Percentiles rank a stretch among this genome's conserved stretches.
Conservation (phyloP, 2,797 vertebrate species). For the Neostethus bicornis region DNA sequence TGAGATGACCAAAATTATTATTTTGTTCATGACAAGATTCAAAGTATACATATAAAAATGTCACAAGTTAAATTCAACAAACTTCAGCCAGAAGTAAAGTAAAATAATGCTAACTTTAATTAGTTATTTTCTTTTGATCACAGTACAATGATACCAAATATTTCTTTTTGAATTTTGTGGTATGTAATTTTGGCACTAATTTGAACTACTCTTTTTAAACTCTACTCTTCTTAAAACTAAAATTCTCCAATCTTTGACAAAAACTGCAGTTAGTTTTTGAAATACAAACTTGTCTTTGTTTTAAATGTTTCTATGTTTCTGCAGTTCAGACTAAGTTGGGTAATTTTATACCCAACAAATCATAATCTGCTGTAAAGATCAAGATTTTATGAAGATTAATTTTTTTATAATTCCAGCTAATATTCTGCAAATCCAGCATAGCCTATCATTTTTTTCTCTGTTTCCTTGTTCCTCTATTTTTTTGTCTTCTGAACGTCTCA, state of each 20-base stretch:
- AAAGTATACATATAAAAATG: not conserved
- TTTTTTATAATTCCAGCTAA: not conserved
- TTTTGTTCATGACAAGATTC: not conserved
- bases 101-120: not conserved
- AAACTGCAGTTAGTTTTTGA: too few relatives aligned
- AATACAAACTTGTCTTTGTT: too few relatives aligned
- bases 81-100: not conserved
- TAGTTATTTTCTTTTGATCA: not conserved
- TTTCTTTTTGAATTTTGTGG: not conserved
- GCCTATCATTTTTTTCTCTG: not conserved
- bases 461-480: not conserved
- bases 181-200: not conserved
- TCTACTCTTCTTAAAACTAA: too few relatives aligned
- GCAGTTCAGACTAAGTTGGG: not conserved
- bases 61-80: not conserved
- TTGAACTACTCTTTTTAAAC: not conserved
- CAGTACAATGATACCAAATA: not conserved
- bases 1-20: not conserved
- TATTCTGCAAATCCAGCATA: constrained; percentile 1
- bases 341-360: not conserved
- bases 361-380: not conserved
- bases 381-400: not conserved
- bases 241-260: too few relatives aligned
- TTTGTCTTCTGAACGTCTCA: too few relatives aligned
- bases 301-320: too few relatives aligned